Base-by-base conservation (phyloP, 2,797 vertebrate species). In the Danio tinwini region DNA sequence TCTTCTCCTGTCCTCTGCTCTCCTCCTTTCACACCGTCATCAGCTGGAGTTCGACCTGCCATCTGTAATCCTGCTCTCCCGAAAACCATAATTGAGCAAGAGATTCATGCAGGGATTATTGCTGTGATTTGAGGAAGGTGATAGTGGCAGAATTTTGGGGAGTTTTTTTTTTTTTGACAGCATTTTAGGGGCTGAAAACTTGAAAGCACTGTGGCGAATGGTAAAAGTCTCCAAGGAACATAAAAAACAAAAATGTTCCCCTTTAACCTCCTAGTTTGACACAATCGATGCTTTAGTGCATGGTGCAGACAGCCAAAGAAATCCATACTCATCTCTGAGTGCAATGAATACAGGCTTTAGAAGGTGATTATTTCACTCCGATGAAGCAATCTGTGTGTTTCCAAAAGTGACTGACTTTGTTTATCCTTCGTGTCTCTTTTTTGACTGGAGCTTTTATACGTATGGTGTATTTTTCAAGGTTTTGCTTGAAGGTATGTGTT, bases 11-110 rank as follows among this genome's bases (percentile, higher is more conserved):
- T 86, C 85, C 74, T 87, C 85, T 87, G 88, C 89, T 90, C 53
- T 77, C 39, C 62, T 73, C 72, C 72, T 80, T 68, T 88, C 90
- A 91, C 91, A 77, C 90, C 91, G 91, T 93, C 88, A 87, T 88
- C 89, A 89, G 90, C 89, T 92, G 90, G 92, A 91, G 90, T 91
- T 89, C 90, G 88, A 63, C 86, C 86, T 86, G 87, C 90, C 88
- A 63, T 86, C 86, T 86, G 87, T 93, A 93, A 93, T 94, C 92
- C 92, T 81, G 85, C 92, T 90, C 91, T 91, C 87, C 92, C 89
- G 90, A 92, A 92, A 90, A 89, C 91, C 91, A 88, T 93, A 94
- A 93, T 92, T 93, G 92, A 93, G 90, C 88, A 62, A 90, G 88
- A 61, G 72, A 85, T 74, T 87, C 90, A 73, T 92, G 90, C 88